Base-by-base conservation (phyloP, 1,140 invertebrate genomes). In the Bilobella aurantiaca region DNA sequence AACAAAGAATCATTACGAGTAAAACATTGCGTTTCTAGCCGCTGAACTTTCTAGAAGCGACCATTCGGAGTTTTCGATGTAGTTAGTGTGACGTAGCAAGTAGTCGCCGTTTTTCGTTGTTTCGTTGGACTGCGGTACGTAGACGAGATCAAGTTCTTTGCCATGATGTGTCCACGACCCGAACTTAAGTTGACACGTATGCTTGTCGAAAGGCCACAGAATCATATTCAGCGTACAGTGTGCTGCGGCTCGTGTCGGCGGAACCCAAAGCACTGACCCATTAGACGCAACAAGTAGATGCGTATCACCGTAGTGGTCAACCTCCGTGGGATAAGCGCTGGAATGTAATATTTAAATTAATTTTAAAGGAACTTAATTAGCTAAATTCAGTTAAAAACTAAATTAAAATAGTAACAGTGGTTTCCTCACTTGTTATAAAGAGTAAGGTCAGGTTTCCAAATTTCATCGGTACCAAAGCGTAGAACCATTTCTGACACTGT, bases 131-230 rank as follows among this genome's bases (percentile, higher is more conserved):
- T n/a, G n/a, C n/a, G n/a, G n/a, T n/a, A 62, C 23, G 23, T 62
- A 47, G 37, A 60, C 16, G 30, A 69, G 63, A 16, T 87, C 82
- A 23, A 88, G 78, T 71, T 86, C 81, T 53, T 82, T 78, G 0
- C 84, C 84, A 72, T 82, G 78, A 69, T 87, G 84, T 1, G 86
- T 85, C 85, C 85, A 87, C 0, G 85, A 86, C 1, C 86, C 86
- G 21, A 89, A 78, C 65, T 79, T 81, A 1, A 90, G 70, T 2
- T 72, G 73, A 73, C 88, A 91, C 0, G 73, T 78, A 72, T 90
- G 87, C n/a, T 76, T 79, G 74, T 90, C 87, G 66, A 84, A 87
- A 0, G 87, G 88, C 85, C 87, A 90, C 30, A 81, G 78, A 25
- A 79, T 78, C 53, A 89, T 76, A 75, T 88, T 82, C n/a, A 89